Conservation (phyloP, 2,113 vertebrate species). For the Daboia siamensis region DNA sequence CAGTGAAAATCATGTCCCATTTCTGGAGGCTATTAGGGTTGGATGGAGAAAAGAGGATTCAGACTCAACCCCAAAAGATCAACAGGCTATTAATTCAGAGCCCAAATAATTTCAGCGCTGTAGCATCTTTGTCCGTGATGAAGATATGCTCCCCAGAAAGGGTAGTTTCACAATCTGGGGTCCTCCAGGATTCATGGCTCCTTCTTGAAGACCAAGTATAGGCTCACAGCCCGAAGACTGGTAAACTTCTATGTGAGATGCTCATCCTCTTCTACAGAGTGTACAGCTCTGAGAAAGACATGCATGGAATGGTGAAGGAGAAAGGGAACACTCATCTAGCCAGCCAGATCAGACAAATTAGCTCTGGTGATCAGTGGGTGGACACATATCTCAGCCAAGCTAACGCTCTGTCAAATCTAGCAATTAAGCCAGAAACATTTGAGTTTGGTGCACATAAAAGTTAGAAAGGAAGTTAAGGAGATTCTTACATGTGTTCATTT, state of each 20-base stretch:
- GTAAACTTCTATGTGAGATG: background rate
- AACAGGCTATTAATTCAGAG: background rate
- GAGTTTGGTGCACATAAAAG: constrained; percentile 34
- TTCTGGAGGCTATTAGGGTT: background rate
- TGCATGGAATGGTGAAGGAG: background rate
- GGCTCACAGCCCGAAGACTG: background rate
- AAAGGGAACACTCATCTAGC: background rate
- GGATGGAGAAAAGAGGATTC: background rate
- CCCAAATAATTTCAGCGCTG: background rate
- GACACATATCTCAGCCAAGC: constrained; percentile 6
- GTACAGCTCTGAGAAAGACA: background rate
- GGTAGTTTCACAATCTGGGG: background rate
- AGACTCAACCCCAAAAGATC: background rate
- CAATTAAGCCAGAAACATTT: constrained; percentile 34
- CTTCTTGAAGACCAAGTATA: background rate
- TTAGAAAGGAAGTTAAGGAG: constrained; percentile 22
- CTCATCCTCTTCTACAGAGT: background rate
- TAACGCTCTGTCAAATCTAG: constrained; percentile 51
- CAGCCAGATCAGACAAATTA: background rate
- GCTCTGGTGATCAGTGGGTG: background rate
- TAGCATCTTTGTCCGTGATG: background rate
- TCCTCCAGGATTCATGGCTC: background rate
- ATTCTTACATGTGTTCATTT: constrained; percentile 13
- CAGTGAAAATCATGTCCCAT: background rate
- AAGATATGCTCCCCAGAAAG: background rate